These are phyloP conservation scores for Heteronetta atricapilla DNA, from an alignment of 2,113 vertebrate species.

Conservation along the genomic window DNA sequence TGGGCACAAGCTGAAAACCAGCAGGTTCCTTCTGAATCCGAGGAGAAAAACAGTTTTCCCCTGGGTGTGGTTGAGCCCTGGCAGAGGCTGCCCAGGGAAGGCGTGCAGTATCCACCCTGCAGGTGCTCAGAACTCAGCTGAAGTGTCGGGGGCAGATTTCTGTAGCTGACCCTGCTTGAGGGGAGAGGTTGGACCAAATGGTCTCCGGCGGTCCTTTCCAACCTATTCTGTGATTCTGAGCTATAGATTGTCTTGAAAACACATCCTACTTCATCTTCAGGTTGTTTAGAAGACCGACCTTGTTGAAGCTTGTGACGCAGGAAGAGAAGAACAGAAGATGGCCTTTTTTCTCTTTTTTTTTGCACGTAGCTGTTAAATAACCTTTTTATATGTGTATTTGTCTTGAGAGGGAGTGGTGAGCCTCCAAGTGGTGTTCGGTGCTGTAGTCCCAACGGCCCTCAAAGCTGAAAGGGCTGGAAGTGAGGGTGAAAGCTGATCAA, in stretches of 20 bases:
- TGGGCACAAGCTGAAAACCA: not conserved
- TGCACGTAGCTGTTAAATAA: not conserved
- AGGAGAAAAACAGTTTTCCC: not conserved
- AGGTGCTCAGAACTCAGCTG: not conserved
- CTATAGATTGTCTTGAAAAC: not conserved
- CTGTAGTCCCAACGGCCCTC: not conserved
- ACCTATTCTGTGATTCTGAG: not conserved
- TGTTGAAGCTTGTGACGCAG: not conserved
- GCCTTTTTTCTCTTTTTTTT: not conserved
- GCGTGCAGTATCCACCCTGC: not conserved
- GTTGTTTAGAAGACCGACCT: not conserved
- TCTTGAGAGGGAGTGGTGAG: not conserved
- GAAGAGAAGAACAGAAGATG: not conserved
- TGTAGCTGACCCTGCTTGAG: not conserved
- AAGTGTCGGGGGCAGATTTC: not conserved
- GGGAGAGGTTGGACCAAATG: not conserved
- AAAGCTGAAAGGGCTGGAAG: not conserved
- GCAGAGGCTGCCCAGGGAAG: accelerated
- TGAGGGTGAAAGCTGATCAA: not conserved
- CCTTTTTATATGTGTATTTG: not conserved
- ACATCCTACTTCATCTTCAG: not conserved
- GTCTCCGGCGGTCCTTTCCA: not conserved
- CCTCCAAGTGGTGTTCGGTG: not conserved
- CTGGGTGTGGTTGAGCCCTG: not conserved
- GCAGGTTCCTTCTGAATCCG: not conserved